These are phyloP conservation scores for Lepilemur septentrionalis DNA, from an alignment of 2,797 vertebrate species.

Conservation along the genomic window DNA sequence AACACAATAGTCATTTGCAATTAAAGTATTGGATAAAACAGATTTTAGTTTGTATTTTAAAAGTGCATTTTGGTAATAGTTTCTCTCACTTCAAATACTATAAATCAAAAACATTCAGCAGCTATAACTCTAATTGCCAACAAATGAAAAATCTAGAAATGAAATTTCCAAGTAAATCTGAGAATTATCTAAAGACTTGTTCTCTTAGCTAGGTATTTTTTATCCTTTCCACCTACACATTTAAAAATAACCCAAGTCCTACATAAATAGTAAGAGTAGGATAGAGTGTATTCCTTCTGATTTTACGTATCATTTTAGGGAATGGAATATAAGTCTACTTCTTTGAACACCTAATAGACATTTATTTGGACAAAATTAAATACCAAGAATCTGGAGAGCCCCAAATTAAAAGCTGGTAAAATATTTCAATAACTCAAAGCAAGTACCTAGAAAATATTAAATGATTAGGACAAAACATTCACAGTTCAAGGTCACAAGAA, in stretches of 20 bases:
- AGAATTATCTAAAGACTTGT: not conserved
- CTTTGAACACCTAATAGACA: slow-evolving; percentile 17
- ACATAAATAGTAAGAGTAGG: not conserved
- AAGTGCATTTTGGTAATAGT: not conserved
- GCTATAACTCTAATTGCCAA: not conserved
- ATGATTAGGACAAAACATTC: not conserved
- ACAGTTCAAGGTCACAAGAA: slow-evolving; percentile 31
- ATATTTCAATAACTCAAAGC: not conserved
- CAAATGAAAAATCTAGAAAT: slow-evolving; percentile 10
- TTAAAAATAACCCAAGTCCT: not conserved
- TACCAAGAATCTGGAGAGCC: slow-evolving; percentile 31
- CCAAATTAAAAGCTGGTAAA: slow-evolving; percentile 44
- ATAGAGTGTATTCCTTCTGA: not conserved
- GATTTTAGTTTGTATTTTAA: slow-evolving; percentile 13
- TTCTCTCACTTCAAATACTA: not conserved
- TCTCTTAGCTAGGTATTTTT: not conserved
- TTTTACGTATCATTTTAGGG: slow-evolving; percentile 32
- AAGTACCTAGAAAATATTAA: slow-evolving; percentile 36
- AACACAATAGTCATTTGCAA: not conserved
- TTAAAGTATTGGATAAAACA: not conserved
- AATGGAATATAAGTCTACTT: slow-evolving; percentile 4
- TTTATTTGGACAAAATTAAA: slow-evolving; percentile 53
- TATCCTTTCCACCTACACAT: not conserved
- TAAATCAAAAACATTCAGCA: not conserved
- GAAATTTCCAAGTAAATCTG: slow-evolving; percentile 22